These are phyloP conservation scores for Empidonax traillii DNA, from an alignment of 2,113 vertebrate genomes.

Conservation along the genomic window DNA sequence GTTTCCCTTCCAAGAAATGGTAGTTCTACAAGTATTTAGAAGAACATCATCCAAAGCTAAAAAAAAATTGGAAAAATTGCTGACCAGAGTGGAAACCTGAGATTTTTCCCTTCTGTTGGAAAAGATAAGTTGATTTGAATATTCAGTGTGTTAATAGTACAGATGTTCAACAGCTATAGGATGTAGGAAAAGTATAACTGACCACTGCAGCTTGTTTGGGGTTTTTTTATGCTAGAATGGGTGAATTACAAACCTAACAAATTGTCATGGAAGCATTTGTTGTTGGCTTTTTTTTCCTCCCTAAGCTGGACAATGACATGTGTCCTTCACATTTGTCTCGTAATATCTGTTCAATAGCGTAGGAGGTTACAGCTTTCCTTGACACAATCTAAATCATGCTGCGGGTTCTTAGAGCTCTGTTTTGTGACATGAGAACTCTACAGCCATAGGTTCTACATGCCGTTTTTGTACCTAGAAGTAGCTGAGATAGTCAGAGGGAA, in stretches of 20 bases:
- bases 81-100: not conserved
- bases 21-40: not conserved
- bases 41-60: not conserved
- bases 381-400: not conserved
- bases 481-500: not conserved
- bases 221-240: not conserved
- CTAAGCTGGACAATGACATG: not conserved
- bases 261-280: not conserved
- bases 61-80: not conserved
- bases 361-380: not conserved
- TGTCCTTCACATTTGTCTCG: not conserved
- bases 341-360: not conserved
- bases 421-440: not conserved
- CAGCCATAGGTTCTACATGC: not conserved
- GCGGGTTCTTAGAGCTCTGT: not conserved
- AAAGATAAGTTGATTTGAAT: not conserved
- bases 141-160: not conserved
- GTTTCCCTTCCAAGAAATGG: not conserved
- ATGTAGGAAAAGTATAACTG: not conserved
- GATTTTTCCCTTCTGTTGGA: not conserved
- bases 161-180: not conserved
- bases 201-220: not conserved
- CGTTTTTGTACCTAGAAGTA: not conserved
- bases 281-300: not conserved
- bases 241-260: not conserved